phyloP scores from a whole-genome alignment of 92 coral and sea anemone species.

The Plumapathes pennacea region DNA sequence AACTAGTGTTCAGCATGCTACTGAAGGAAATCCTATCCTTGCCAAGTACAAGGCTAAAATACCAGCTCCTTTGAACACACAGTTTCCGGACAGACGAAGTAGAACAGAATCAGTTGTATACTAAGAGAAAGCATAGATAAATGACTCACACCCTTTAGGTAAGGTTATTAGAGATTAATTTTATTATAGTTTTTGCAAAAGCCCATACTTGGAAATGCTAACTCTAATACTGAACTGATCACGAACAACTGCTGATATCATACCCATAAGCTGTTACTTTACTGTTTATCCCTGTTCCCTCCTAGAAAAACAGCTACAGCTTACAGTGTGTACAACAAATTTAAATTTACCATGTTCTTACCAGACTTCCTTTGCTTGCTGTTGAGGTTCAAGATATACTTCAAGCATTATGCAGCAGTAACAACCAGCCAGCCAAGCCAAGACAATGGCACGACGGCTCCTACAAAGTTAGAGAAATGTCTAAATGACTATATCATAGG shows the following conservation, averaged over 20 bases:
- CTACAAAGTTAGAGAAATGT: constrained; percentile 9
- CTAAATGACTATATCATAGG: not conserved
- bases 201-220: not conserved
- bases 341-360: no score
- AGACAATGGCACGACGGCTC: constrained; percentile 38
- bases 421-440: constrained; percentile 17
- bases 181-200: no score
- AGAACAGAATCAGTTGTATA: constrained; percentile 39
- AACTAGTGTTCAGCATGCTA: constrained; percentile 26
- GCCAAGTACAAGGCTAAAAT: constrained; percentile 27
- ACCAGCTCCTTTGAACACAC: constrained; percentile 48
- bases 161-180: constrained; percentile 3
- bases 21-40: constrained; percentile 10
- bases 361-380: constrained; percentile 2
- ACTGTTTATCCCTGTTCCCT: no score
- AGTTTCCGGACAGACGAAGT: constrained; percentile 37
- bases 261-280: no score
- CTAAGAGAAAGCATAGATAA: constrained; percentile 41
- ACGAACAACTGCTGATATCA: no score
- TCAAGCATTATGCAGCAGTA: constrained; percentile 15
- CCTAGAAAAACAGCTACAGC: no score
- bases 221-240: no score
- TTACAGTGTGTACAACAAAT: no score
- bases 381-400: constrained; percentile 22
- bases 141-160: constrained; percentile 43